Conservation (phyloP, 2,113 vertebrate species). For the Rana temporaria region DNA sequence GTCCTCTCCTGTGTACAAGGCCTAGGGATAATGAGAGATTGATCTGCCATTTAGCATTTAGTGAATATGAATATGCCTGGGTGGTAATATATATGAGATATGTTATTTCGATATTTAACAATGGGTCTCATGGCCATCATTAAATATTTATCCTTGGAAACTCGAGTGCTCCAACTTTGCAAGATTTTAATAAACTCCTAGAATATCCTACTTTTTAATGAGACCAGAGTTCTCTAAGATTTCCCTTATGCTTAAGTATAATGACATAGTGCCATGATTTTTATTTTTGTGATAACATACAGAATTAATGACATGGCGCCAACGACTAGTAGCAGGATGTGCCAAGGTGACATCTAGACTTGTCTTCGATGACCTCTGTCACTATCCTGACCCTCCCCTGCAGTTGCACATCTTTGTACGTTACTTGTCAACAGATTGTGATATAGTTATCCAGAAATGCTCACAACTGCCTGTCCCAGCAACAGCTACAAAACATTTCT, state of each 20-base stretch:
- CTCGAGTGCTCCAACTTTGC: no score
- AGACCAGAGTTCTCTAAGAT: neutral
- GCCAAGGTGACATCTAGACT: slow-evolving; percentile 1
- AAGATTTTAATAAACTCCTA: no score
- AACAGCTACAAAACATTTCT: slow-evolving; percentile 14
- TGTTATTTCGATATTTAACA: no score
- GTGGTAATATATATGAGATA: no score
- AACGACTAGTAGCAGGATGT: neutral
- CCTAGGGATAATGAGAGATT: no score
- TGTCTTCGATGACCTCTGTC: slow-evolving; percentile 5
- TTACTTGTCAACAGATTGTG: slow-evolving; percentile 21
- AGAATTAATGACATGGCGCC: neutral
- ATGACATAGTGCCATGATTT: neutral
- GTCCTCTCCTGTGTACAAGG: no score
- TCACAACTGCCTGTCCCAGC: neutral
- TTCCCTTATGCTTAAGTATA: neutral
- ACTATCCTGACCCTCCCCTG: neutral
- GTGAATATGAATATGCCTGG: no score
- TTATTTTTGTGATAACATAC: neutral
- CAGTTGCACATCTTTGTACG: slow-evolving; percentile 1
- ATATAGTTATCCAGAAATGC: neutral
- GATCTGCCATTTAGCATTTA: no score
- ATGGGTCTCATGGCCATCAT: no score
- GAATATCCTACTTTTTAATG: no score
- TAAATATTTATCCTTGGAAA: no score